phyloP scores from a whole-genome alignment of 2,113 vertebrate species.

The Cyanoramphus novaezelandiae region DNA sequence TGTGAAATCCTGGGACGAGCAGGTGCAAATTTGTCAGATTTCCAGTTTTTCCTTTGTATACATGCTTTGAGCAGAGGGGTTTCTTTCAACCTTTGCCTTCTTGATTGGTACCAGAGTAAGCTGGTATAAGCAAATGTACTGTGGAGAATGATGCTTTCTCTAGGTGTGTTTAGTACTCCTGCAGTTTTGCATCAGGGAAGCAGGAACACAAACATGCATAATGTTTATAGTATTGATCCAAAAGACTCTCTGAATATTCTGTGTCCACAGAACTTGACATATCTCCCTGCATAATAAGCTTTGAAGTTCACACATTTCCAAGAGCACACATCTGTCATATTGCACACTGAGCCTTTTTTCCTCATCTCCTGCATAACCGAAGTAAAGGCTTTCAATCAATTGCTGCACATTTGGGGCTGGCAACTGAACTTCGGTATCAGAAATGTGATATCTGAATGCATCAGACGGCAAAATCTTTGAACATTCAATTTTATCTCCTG shows the following conservation, averaged over 20 bases:
- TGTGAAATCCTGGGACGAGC: not conserved
- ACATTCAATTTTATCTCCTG: constrained; percentile 61
- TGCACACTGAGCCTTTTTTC: not conserved
- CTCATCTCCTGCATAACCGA: not conserved
- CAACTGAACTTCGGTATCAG: constrained; percentile 49
- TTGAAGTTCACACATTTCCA: not conserved
- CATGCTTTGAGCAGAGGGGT: not conserved
- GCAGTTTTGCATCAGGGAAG: not conserved
- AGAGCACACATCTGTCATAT: not conserved
- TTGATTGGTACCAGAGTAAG: not conserved
- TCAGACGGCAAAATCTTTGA: constrained; percentile 72
- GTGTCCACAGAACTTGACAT: not conserved
- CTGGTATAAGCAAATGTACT: not conserved
- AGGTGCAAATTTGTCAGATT: not conserved
- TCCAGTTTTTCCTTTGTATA: not conserved
- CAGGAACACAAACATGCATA: not conserved
- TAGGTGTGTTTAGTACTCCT: not conserved
- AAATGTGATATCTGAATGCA: constrained; percentile 34
- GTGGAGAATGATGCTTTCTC: not conserved
- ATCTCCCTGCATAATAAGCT: not conserved
- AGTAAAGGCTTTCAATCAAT: not conserved
- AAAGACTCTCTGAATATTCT: not conserved
- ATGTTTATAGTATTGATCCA: not conserved
- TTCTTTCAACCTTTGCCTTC: not conserved
- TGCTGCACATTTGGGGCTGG: not conserved